A percentile compares a stretch with the other conserved stretches of the same genome.
phyloP scores from a whole-genome alignment of 2,113 vertebrate genomes.

The Spheniscus mendiculus region DNA sequence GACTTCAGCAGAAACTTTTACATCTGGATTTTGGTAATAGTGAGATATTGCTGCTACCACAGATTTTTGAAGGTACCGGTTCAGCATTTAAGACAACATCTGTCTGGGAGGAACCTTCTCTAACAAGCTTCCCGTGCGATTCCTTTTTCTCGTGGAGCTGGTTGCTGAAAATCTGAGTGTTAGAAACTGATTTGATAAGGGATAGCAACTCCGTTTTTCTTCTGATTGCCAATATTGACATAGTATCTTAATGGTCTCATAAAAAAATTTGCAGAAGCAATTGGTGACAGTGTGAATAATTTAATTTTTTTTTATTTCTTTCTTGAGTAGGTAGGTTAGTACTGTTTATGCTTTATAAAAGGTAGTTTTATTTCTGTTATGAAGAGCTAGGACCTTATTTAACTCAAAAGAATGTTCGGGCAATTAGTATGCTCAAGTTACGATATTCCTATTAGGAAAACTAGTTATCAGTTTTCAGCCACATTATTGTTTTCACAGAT shows the following conservation, averaged over 20 bases:
- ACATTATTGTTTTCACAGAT: neutral
- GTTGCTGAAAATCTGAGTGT: neutral
- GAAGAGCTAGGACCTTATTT: neutral
- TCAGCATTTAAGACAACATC: neutral
- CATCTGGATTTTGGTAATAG: neutral
- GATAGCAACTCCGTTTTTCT: neutral
- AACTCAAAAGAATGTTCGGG: neutral
- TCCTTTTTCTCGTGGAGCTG: neutral
- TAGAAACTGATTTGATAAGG: neutral
- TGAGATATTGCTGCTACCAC: neutral
- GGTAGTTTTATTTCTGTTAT: neutral
- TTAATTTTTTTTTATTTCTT: neutral
- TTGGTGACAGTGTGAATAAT: neutral
- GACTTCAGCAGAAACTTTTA: neutral
- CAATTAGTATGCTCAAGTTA: neutral
- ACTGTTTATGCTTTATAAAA: neutral
- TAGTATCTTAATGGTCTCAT: neutral
- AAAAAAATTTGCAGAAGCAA: neutral
- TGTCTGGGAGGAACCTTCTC: neutral
- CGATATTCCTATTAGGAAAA: neutral
- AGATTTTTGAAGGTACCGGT: neutral
- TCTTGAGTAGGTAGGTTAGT: neutral
- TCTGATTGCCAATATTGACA: neutral
- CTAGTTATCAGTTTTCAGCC: neutral
- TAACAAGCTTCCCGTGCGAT: neutral